Percentiles rank a stretch among this genome's conserved stretches.
phyloP scores from a whole-genome alignment of 2,113 vertebrate genomes.

The Mustela nigripes region DNA sequence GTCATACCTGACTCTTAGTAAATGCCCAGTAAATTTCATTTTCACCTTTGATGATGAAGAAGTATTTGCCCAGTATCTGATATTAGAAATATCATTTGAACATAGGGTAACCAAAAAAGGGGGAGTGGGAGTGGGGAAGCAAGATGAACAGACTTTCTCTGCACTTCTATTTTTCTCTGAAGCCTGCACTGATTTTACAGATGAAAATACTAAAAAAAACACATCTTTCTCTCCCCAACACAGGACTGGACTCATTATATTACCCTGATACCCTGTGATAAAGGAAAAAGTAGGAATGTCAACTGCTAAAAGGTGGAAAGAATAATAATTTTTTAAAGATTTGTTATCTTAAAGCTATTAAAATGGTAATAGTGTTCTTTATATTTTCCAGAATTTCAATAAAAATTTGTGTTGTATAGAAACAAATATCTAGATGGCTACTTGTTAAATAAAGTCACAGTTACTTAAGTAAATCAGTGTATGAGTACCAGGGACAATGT shows the following conservation, averaged over 20 bases:
- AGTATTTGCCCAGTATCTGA: not conserved
- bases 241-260: not conserved
- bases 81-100: conserved; percentile 9
- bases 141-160: conserved; percentile 28
- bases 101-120: not conserved
- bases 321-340: not conserved
- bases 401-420: not conserved
- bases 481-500: not conserved
- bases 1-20: not conserved
- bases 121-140: not conserved
- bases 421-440: not conserved
- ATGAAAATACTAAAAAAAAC: not conserved
- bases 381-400: not conserved
- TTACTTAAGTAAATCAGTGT: not conserved
- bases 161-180: not conserved
- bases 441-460: conserved; percentile 36
- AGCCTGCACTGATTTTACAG: not conserved
- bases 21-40: conserved; percentile 29
- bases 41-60: conserved; percentile 56
- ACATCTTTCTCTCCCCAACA: not conserved
- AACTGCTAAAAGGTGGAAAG: conserved; percentile 20
- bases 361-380: conserved; percentile 16
- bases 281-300: not conserved
- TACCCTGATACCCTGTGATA: not conserved
- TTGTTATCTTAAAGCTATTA: not conserved